phyloP scores from a whole-genome alignment of 2,113 vertebrate species.

The Pteropus alecto region DNA sequence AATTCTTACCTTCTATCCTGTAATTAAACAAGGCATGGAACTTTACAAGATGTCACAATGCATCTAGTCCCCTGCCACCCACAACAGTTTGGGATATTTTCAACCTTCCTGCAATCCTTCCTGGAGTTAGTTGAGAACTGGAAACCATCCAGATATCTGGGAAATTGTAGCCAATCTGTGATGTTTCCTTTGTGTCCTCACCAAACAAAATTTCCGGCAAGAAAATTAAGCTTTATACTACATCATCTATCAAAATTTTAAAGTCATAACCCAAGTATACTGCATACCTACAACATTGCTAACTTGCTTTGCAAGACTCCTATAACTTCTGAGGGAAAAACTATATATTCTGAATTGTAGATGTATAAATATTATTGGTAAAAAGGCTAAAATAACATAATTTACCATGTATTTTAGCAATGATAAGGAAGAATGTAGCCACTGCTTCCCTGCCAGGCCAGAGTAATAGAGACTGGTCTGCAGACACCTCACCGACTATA shows the following conservation, averaged over 20 bases:
- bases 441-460: background rate
- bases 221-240: constrained; percentile 30
- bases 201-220: constrained; percentile 28
- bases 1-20: background rate
- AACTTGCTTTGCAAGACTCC: background rate
- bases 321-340: constrained; percentile 10
- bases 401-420: background rate
- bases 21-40: constrained; percentile 49
- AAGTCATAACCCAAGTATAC: constrained; percentile 28
- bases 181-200: constrained; percentile 46
- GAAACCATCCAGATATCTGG: constrained; percentile 51
- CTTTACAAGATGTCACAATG: constrained; percentile 56
- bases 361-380: background rate
- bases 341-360: background rate
- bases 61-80: constrained; percentile 13
- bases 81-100: constrained; percentile 49
- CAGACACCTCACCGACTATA: background rate
- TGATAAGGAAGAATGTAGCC: background rate
- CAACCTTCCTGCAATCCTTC: constrained; percentile 27
- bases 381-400: background rate
- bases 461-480: background rate
- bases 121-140: constrained; percentile 24
- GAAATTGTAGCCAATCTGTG: constrained; percentile 37
- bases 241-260: background rate
- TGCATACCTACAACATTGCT: background rate